Base-by-base conservation (phyloP, 2,888 invertebrate genomes). In the Ophion ventricosus region DNA sequence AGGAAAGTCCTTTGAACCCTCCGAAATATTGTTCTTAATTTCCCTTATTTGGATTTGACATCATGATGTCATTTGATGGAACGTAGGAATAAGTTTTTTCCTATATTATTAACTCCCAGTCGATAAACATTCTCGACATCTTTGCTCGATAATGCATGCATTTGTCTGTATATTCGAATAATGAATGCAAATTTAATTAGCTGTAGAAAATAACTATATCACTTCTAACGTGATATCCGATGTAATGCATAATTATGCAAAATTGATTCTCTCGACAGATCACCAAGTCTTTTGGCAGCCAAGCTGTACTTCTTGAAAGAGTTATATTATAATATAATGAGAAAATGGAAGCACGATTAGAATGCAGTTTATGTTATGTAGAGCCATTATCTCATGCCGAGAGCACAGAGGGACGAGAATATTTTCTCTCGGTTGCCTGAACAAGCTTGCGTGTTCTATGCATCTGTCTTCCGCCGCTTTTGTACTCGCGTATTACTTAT, bases 321-420 rank as follows among this genome's bases (percentile, higher is more conserved):
- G 1, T 86, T 83, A 80, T 78, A 80, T 78, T 75, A 80, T 70
- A n/a, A 40, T 43, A 23, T 43, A 66, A 66, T 23, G 43, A 40
- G n/a, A 25, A 63, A 72, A 75, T 74, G 76, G 87, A 86, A 80
- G 80, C 72, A 64, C 76, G 75, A 80, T 83, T 80, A 89, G 89
- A 90, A 90, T 89, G 89, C 87, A 90, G 88, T 88, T 89, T 89
- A 88, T 87, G 87, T 87, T 88, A 87, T 86, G 87, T 84, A 82
- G 85, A 86, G 86, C 86, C 85, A 88, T 90, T 90, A 90, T 90
- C 90, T 90, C 89, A 87, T 86, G 88, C 87, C 89, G 87, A 87
- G 87, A 87, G 86, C 72, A 57, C 23, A 20, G n/a, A 85, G 89
- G 90, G 90, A 20, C 49, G 54, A 29, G 75, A 56, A 35, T 14